Conservation (phyloP, 2,888 invertebrate species). For the Strigamia transsilvanica region DNA sequence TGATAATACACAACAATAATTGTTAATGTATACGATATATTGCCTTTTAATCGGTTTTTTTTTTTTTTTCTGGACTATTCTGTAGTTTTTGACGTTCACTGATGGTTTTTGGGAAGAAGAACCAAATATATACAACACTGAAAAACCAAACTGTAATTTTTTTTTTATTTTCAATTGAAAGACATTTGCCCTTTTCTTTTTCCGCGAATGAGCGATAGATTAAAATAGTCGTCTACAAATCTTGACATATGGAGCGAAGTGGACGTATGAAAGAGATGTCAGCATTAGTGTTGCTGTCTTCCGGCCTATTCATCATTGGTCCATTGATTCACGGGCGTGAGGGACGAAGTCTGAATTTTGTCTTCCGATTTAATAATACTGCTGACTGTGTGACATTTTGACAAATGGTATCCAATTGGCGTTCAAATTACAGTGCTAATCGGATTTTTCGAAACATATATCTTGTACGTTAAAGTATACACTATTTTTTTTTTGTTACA, state of each 20-base stretch:
- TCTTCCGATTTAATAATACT: constrained; percentile 18
- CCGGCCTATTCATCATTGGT: not conserved
- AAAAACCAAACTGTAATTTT: too few relatives aligned
- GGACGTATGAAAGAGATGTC: constrained; percentile 20
- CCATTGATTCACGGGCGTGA: constrained; percentile 3
- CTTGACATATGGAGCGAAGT: not conserved
- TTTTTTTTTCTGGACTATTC: too few relatives aligned
- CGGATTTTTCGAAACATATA: not conserved
- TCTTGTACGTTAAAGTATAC: not conserved
- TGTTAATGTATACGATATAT: too few relatives aligned
- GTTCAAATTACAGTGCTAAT: not conserved
- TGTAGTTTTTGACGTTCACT: too few relatives aligned
- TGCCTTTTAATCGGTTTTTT: too few relatives aligned
- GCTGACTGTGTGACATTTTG: not conserved
- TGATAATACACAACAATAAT: too few relatives aligned
- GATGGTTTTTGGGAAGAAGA: too few relatives aligned
- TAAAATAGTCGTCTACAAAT: not conserved
- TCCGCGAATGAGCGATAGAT: not conserved
- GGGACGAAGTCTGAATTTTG: not conserved
- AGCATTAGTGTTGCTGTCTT: not conserved
- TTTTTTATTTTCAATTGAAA: too few relatives aligned
- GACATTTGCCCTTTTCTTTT: not conserved
- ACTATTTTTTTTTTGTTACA: not conserved
- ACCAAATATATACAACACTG: too few relatives aligned
- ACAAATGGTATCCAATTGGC: constrained; percentile 23